These are phyloP conservation scores for Chloroceryle inda DNA, from an alignment of 2,797 vertebrate species.

Conservation along the genomic window DNA sequence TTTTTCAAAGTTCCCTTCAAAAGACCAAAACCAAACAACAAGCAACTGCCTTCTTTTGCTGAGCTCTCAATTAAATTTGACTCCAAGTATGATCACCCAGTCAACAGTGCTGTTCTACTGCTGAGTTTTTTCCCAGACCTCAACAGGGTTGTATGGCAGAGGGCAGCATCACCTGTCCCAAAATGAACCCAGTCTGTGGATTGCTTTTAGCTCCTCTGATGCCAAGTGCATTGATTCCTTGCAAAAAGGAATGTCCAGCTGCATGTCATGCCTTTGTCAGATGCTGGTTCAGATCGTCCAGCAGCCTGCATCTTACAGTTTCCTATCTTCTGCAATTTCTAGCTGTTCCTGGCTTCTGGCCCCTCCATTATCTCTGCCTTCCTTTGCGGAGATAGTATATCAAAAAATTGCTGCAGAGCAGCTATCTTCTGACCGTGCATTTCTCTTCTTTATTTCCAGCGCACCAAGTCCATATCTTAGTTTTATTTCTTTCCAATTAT, in stretches of 20 bases:
- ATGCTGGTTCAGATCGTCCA: conserved; percentile 17
- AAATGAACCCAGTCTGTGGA: background rate
- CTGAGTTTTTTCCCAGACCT: background rate
- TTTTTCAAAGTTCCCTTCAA: background rate
- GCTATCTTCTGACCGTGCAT: conserved; percentile 37
- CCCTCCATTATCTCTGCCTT: conserved; percentile 46
- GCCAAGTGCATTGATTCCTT: background rate
- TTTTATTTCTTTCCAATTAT: conserved; percentile 38
- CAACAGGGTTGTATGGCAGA: background rate
- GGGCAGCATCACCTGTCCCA: background rate
- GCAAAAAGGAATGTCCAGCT: background rate
- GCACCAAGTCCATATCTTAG: conserved; percentile 11
- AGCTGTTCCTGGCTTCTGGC: conserved; percentile 22
- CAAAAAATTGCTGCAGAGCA: conserved; percentile 58
- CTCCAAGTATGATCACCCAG: background rate
- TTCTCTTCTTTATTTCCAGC: conserved; percentile 53
- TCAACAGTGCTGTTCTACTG: background rate
- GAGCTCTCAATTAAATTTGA: background rate
- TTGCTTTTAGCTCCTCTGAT: background rate
- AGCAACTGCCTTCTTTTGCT: background rate
- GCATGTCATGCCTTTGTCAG: background rate
- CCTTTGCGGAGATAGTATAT: conserved; percentile 61
- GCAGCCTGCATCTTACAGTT: background rate
- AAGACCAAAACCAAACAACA: background rate
- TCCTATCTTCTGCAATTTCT: conserved; percentile 37